These are phyloP conservation scores for Synanthedon andrenaeformis DNA, from an alignment of 2,888 invertebrate species.

Conservation along the genomic window DNA sequence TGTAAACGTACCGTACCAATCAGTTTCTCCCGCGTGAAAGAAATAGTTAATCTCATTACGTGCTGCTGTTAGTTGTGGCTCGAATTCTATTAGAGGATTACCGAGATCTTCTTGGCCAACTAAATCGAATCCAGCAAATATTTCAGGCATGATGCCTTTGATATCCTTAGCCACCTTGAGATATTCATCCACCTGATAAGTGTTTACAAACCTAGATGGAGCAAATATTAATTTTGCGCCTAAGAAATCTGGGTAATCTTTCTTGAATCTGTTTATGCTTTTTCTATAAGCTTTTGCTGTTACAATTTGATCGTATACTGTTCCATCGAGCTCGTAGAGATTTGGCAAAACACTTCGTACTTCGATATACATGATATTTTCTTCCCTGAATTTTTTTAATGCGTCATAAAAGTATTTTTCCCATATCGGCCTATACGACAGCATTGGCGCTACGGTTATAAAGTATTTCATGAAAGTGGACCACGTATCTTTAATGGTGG, in stretches of 20 bases:
- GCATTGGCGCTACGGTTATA: conserved; percentile 53
- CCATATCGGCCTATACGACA: conserved; percentile 75
- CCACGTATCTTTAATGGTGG: conserved; percentile 72
- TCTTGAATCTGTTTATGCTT: conserved; percentile 67
- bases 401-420: conserved; percentile 75
- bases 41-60: conserved; percentile 73
- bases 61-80: conserved; percentile 61
- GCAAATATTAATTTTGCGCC: conserved; percentile 80
- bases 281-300: conserved; percentile 71
- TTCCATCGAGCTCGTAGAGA: conserved; percentile 77
- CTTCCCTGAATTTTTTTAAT: conserved; percentile 71
- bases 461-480: conserved; percentile 69
- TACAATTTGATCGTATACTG: conserved; percentile 59
- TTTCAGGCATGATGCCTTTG: conserved; percentile 69
- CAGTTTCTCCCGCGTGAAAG: conserved; percentile 87
- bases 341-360: conserved; percentile 73
- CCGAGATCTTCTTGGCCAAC: conserved; percentile 85
- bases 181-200: conserved; percentile 44
- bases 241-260: conserved; percentile 73
- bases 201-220: conserved; percentile 61
- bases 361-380: conserved; percentile 79
- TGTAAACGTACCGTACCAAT: conserved; percentile 75
- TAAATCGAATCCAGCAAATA: conserved; percentile 83
- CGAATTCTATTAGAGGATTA: conserved; percentile 71
- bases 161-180: conserved; percentile 42